Base-by-base conservation (phyloP, 1,140 invertebrate genomes). In the Neodiprion virginianus region DNA sequence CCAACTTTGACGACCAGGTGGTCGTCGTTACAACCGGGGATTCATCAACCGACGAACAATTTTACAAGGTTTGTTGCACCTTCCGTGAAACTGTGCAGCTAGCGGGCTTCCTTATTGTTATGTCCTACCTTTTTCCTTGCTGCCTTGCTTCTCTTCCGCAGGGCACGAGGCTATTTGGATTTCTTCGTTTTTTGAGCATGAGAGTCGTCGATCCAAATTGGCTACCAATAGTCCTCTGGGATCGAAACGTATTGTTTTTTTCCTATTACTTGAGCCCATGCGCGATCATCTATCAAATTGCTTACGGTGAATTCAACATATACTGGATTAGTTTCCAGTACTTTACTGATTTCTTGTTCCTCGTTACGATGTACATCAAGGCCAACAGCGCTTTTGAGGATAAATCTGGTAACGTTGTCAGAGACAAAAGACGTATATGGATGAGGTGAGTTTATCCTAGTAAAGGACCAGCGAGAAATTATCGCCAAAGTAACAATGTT, bases 361-460 rank as follows among this genome's bases (percentile, higher is more conserved):
- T 61, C 53, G 53, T 61, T 61, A 61, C 53, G 53, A 61, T 61
- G 53, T 61, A 61, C 53, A 11, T 61, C 53, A 61, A 61, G n/a
- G 53, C n/a, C 7, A 2, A 61, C 53, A 61, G 11, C 53, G 53
- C 53, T n/a, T 61, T 61, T n/a, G 53, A 61, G 8, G 53, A 61
- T n/a, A n/a, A 11, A 3, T 61, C 11, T n/a, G 53, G 53, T n/a
- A 61, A 61, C 53, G n/a, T 61, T 12, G 53, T 61, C 11, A 11
- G n/a, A 11, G 53, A 61, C 7, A 61, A 61, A 61, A 61, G n/a
- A 8, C 53, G 53, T 61, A 61, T 61, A 11, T 61, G 53, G 53
- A 12, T 61, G n/a, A 61, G 7, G 53, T 61, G 11, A 61, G 53
- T 40, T 40, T 40, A 40, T 40, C 28, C 28, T 40, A 40, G 2